Evolutionary conservation across 2,888 invertebrate genomes (phyloP).

Genomic region (Schizotus pectinicornis): DNA sequence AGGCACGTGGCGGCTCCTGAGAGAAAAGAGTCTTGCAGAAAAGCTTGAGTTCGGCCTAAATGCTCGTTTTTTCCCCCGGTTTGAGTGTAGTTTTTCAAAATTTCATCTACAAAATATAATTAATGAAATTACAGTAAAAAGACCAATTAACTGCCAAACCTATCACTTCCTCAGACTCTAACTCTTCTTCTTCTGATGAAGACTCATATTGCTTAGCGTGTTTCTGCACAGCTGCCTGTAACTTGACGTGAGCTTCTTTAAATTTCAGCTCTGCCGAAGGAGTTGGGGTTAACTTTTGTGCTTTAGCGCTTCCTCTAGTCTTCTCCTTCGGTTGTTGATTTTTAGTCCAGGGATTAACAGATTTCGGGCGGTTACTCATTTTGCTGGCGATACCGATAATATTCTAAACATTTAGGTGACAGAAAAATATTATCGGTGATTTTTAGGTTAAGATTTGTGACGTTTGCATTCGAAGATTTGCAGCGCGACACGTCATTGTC

Average conservation of each 20-base stretch:
- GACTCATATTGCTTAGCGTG: conserved; percentile 61
- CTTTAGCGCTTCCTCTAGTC: conserved; percentile 18
- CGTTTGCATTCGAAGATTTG: no score
- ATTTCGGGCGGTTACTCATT: conserved; percentile 38
- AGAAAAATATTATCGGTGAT: no score
- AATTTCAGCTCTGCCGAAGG: conserved; percentile 55
- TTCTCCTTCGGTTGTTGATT: conserved; percentile 31
- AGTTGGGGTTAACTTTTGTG: conserved; percentile 28
- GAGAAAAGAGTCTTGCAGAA: conserved; percentile 79
- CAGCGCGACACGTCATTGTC: no score
- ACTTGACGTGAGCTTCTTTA: conserved; percentile 59
- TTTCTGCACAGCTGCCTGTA: conserved; percentile 61
- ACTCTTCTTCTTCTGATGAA: conserved; percentile 63
- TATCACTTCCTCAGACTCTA: conserved; percentile 60
- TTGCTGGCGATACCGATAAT: conserved; percentile 3
- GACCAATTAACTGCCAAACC: conserved; percentile 50
- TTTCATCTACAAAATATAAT: conserved; percentile 53
- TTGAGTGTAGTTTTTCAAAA: conserved; percentile 60
- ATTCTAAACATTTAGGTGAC: background rate
- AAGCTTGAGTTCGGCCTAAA: conserved; percentile 69
- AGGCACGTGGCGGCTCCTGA: conserved; percentile 85
- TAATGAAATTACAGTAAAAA: conserved; percentile 6
- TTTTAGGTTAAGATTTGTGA: no score
- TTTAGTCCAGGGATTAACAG: conserved; percentile 45
- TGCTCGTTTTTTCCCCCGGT: conserved; percentile 57